Evolutionary conservation across 2,888 invertebrate genomes (phyloP), one percentile per base, ranked within the genome.

Genomic region (Cephus runcator): DNA sequence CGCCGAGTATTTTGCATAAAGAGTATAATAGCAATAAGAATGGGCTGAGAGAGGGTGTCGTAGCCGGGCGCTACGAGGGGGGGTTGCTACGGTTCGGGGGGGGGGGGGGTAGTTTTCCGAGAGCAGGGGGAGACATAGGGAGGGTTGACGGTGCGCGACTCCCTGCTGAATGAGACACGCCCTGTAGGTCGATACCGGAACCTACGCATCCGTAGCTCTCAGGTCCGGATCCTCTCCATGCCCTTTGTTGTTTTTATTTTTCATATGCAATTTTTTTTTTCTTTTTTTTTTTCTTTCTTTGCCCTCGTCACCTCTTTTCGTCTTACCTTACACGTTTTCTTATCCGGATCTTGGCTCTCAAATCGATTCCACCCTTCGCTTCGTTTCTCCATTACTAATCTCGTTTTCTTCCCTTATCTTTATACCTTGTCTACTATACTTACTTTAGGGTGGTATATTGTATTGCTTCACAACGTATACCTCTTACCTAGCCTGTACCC

Each of bases 171-270:
- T 83, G 83, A 87, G 87, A 88, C 87, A 88, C 88, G 87, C 88
- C 88, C 87, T 86, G 82, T 83, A 85, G 86, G 86, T 88, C 88
- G 87, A 88, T 88, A 87, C 85, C 85, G 86, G 87, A 88, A 87
- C 84, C 86, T 85, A 86, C 86, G 87, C 86, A 87, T 87, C 84
- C 84, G 81, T 82, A 78, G 81, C 81, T 85, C 81, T 81, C 80
- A 77, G 79, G 79, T 79, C 78, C 80, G 40, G 40, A 15, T 40
- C 40, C 40, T 78, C 80, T 80, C 79, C 79, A 75, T 75, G 40
- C 77, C 69, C 68, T 79, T 77, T 76, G 73, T 36, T 15, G n/a
- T 33, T 33, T 30, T 33, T 36, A 30, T 15, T 69, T 40, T 35
- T 73, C 73, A 33, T 69, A 76, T 69, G 23, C 15, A 40, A 74